Evolutionary conservation across 1,140 invertebrate species (phyloP).

Genomic region (Prorops nasuta): DNA sequence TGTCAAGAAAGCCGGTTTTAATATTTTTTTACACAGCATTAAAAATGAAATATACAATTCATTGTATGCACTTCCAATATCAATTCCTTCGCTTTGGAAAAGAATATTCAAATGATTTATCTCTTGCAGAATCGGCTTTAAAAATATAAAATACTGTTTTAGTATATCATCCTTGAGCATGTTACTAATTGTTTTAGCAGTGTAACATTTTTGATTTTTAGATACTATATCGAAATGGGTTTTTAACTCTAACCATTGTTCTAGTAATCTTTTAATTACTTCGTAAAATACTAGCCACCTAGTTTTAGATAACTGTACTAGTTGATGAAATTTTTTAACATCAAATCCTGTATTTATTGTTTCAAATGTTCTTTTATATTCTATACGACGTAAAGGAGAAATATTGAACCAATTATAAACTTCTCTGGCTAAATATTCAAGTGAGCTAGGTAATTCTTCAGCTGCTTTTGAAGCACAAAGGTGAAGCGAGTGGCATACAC

Average conservation of each 20-base stretch:
- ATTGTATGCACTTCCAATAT: conserved; percentile 21
- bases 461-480: neutral
- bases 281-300: conserved; percentile 38
- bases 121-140: conserved; percentile 25
- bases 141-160: conserved; percentile 18
- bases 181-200: conserved; percentile 24
- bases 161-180: conserved; percentile 27
- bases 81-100: conserved; percentile 26
- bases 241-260: conserved; percentile 46
- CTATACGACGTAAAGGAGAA: neutral
- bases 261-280: conserved; percentile 33
- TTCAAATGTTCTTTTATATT: conserved; percentile 35
- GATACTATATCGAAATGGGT: conserved; percentile 26
- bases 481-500: conserved; percentile 19
- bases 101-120: conserved; percentile 20
- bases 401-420: neutral
- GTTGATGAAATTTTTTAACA: conserved; percentile 37
- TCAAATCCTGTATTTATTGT: conserved; percentile 29
- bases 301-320: conserved; percentile 40
- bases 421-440: neutral
- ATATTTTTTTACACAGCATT: conserved; percentile 18
- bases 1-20: conserved; percentile 19
- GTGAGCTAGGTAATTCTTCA: neutral
- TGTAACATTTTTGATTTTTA: conserved; percentile 26
- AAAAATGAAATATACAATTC: conserved; percentile 23